Conservation (phyloP, 2,888 invertebrate species). For the Germaria angustata region DNA sequence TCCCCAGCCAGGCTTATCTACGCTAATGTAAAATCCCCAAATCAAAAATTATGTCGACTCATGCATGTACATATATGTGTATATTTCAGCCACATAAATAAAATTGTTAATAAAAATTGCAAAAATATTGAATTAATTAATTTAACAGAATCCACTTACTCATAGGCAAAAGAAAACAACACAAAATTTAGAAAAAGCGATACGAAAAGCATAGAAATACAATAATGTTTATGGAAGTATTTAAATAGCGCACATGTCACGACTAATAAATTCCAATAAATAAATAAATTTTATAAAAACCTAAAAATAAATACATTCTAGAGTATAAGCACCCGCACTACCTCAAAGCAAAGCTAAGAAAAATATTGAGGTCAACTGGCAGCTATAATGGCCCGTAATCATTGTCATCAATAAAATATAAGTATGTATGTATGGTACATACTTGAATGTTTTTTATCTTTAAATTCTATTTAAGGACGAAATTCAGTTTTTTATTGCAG, state of each 20-base stretch:
- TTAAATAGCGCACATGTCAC: slow-evolving; percentile 54
- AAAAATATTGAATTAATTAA: slow-evolving; percentile 47
- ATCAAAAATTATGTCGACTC: slow-evolving; percentile 9
- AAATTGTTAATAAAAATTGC: slow-evolving; percentile 30
- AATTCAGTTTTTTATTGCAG: too few species aligned
- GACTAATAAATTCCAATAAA: slow-evolving; percentile 55
- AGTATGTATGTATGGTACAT: too few species aligned
- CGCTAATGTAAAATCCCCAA: too few species aligned
- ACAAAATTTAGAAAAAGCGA: neutral
- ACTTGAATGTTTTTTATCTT: too few species aligned
- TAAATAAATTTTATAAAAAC: neutral
- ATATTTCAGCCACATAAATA: slow-evolving; percentile 7
- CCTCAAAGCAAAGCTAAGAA: neutral
- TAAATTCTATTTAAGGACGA: too few species aligned
- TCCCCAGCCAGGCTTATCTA: too few species aligned
- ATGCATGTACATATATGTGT: neutral
- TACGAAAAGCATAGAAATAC: slow-evolving; percentile 18
- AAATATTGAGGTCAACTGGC: slow-evolving; percentile 22
- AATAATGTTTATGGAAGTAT: slow-evolving; percentile 38
- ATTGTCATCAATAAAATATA: too few species aligned
- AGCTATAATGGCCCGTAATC: too few species aligned
- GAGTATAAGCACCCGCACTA: slow-evolving; percentile 44
- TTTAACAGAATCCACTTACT: slow-evolving; percentile 44
- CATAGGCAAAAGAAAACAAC: slow-evolving; percentile 4
- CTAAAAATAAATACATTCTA: neutral